A percentile compares a stretch with the other conserved stretches of the same genome.
Evolutionary conservation across 2,888 invertebrate genomes (phyloP).

Genomic region (Podotricha telesiphe): DNA sequence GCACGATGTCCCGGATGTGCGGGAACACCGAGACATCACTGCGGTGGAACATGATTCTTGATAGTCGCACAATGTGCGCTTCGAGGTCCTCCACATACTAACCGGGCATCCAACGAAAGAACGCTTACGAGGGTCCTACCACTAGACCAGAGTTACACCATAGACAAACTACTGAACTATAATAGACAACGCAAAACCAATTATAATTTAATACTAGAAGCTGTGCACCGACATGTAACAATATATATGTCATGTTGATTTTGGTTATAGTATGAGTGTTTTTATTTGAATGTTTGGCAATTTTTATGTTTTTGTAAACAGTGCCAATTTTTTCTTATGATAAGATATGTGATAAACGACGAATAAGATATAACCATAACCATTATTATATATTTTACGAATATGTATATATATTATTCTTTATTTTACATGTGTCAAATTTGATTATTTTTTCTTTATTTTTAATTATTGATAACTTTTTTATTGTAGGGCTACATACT

Average conservation of each 20-base stretch:
- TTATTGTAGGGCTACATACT: slow-evolving; percentile 93
- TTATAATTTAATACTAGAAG: too few relatives aligned
- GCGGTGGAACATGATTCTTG: too few relatives aligned
- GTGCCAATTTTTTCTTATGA: not conserved
- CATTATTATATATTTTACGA: not conserved
- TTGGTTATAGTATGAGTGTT: not conserved
- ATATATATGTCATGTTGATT: not conserved
- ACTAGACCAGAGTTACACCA: too few relatives aligned
- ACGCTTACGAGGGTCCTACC: too few relatives aligned
- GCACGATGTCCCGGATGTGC: too few relatives aligned
- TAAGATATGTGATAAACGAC: not conserved
- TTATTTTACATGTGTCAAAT: not conserved
- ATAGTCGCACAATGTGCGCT: too few relatives aligned
- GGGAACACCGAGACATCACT: too few relatives aligned
- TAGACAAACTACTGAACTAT: too few relatives aligned
- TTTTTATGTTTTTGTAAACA: not conserved
- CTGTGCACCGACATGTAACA: too few relatives aligned
- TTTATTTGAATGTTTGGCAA: not conserved
- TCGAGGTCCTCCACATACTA: too few relatives aligned
- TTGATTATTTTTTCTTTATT: not conserved
- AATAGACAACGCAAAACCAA: too few relatives aligned
- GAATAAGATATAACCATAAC: not conserved
- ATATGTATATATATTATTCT: not conserved
- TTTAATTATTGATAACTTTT: slow-evolving; percentile 11
- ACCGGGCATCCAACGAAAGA: too few relatives aligned